phyloP scores from a whole-genome alignment of 2,113 vertebrate species.

The Tricholaema leucomelas region DNA sequence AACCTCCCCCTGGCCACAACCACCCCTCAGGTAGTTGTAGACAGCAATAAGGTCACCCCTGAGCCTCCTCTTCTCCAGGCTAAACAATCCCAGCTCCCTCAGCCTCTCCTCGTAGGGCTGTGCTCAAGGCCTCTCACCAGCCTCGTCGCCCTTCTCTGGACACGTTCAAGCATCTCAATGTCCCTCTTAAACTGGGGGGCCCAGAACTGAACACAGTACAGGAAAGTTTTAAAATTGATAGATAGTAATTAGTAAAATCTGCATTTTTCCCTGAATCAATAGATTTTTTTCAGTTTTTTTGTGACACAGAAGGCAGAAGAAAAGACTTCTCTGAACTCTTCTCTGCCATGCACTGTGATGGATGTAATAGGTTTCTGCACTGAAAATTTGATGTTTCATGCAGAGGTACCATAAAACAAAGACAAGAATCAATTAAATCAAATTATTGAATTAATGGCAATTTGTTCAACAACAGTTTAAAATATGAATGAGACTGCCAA shows the following conservation, averaged over 20 bases:
- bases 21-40: too few species aligned
- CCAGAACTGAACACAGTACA: too few species aligned
- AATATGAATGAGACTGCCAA: conserved; percentile 59
- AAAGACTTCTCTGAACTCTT: background rate
- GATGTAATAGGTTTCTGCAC: background rate
- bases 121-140: too few species aligned
- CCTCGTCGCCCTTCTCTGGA: too few species aligned
- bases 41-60: too few species aligned
- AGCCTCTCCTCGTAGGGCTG: too few species aligned
- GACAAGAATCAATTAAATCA: conserved; percentile 18
- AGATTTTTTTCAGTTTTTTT: background rate
- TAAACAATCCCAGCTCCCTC: too few species aligned
- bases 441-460: conserved; percentile 49
- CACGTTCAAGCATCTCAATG: too few species aligned
- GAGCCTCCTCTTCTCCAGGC: too few species aligned
- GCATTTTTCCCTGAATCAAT: background rate
- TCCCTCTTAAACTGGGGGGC: too few species aligned
- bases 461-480: conserved; percentile 51
- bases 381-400: background rate
- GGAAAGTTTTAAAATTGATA: background rate
- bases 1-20: too few species aligned
- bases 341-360: background rate
- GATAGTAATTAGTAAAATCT: background rate
- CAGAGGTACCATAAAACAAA: background rate
- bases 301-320: background rate